These are phyloP conservation scores for Conomelus anceps DNA, from an alignment of 2,888 invertebrate genomes.

Conservation along the genomic window DNA sequence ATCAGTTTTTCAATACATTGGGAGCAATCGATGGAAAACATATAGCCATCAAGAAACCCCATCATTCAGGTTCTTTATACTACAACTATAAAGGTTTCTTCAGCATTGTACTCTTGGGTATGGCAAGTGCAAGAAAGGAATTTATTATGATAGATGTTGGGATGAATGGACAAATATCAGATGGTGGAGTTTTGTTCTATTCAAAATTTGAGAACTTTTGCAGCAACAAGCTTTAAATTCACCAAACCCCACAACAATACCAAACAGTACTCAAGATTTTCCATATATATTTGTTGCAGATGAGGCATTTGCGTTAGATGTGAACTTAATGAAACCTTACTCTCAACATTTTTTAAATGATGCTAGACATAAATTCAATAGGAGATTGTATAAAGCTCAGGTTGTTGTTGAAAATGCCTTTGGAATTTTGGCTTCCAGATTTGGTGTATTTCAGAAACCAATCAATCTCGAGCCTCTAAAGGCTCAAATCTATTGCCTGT, in stretches of 20 bases:
- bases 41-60: not conserved
- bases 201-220: conserved; percentile 14
- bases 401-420: not conserved
- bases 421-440: not conserved
- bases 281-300: too few relatives aligned
- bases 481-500: conserved; percentile 13
- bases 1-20: not conserved
- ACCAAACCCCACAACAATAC: too few relatives aligned
- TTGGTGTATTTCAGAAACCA: not conserved
- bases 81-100: conserved; percentile 1
- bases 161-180: conserved; percentile 1
- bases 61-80: not conserved
- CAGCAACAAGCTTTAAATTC: too few relatives aligned
- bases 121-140: not conserved
- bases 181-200: not conserved
- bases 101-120: not conserved
- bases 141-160: not conserved
- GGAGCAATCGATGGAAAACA: conserved; percentile 8
- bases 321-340: conserved; percentile 17
- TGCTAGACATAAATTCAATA: not conserved
- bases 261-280: too few relatives aligned
- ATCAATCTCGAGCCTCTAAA: not conserved
- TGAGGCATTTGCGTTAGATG: conserved; percentile 6
- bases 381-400: not conserved
- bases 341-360: not conserved